phyloP scores from a whole-genome alignment of 30 jellyfish, hydroid and myxozoan genomes.

The Mastigias papua region DNA sequence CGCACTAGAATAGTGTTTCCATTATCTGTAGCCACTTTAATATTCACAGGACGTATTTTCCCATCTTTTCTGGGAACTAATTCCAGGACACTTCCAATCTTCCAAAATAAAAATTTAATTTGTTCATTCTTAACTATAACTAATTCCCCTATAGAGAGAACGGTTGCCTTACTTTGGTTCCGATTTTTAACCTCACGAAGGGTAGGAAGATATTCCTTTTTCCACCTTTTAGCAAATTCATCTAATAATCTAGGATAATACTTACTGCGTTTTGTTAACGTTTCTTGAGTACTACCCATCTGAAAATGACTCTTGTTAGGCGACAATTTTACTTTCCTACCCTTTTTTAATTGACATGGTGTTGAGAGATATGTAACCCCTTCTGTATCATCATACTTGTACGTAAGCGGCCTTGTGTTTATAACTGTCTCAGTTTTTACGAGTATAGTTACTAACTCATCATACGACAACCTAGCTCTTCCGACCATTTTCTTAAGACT shows the following conservation, averaged over 20 bases:
- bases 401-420: neutral
- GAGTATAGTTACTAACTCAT: neutral
- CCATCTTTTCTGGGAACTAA: neutral
- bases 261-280: neutral
- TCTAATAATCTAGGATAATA: neutral
- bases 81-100: neutral
- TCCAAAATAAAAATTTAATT: neutral
- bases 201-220: neutral
- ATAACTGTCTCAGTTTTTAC: neutral
- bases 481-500: neutral
- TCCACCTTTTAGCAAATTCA: neutral
- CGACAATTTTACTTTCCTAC: neutral
- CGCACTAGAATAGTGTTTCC: neutral
- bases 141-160: neutral
- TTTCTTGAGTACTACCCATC: neutral
- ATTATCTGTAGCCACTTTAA: neutral
- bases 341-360: neutral
- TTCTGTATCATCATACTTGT: neutral
- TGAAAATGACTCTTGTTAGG: neutral
- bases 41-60: neutral
- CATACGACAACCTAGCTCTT: neutral
- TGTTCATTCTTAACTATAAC: neutral
- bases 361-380: neutral
- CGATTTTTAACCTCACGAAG: neutral
- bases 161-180: neutral